Evolutionary conservation across 2,113 vertebrate genomes (phyloP).

Genomic region (Oncorhynchus clarkii): DNA sequence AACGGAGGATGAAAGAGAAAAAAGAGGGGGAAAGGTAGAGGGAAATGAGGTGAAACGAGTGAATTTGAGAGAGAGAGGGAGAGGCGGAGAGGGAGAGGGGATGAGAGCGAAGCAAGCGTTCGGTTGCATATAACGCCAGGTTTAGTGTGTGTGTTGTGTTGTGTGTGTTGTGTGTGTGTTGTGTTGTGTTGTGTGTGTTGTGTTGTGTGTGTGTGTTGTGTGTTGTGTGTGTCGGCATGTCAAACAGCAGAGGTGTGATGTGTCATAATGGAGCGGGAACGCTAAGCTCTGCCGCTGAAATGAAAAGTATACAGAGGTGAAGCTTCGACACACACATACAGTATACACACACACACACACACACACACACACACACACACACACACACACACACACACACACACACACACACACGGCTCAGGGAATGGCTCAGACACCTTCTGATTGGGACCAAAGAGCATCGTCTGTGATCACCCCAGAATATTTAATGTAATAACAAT

Average conservation of each 20-base stretch:
- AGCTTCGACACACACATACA: neutral
- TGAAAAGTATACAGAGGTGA: conserved; percentile 39
- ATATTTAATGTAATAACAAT: conserved; percentile 31
- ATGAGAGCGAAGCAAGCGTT: neutral
- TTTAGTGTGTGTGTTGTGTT: neutral
- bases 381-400: conserved; percentile 12
- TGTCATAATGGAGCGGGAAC: conserved; percentile 24
- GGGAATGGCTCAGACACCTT: neutral
- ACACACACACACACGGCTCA: neutral
- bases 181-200: conserved; percentile 4
- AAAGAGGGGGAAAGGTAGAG: conserved; percentile 8
- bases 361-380: conserved; percentile 9
- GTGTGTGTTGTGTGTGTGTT: conserved; percentile 6
- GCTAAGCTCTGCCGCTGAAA: conserved; percentile 29
- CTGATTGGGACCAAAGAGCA: conserved; percentile 28
- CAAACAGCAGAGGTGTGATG: conserved; percentile 26
- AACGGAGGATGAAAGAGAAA: conserved; percentile 48
- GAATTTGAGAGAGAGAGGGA: neutral
- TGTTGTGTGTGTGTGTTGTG: neutral
- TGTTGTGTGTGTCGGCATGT: conserved; percentile 1
- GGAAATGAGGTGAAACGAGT: neutral
- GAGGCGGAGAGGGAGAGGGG: neutral
- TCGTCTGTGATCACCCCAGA: conserved; percentile 1
- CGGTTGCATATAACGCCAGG: neutral
- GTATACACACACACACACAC: conserved; percentile 26